A percentile compares a stretch with the other conserved stretches of the same genome.
Conservation (phyloP, 2,888 invertebrate species). For the Tetragonisca angustula region DNA sequence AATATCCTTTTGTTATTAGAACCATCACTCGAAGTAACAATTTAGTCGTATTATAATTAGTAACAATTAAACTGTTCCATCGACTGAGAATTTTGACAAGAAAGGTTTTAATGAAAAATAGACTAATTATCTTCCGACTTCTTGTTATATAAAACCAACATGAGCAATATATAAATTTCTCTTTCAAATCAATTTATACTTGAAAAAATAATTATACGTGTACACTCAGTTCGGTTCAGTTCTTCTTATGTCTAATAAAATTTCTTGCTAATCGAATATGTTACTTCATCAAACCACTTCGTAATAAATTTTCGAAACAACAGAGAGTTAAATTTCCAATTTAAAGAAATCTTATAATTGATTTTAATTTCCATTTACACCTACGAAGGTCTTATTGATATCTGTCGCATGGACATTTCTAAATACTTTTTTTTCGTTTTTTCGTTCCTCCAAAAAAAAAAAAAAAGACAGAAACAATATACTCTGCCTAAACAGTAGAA, state of each 20-base stretch:
- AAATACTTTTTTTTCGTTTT: too few species aligned
- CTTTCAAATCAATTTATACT: background rate
- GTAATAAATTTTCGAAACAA: background rate
- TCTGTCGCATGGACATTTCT: background rate
- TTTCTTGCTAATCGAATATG: background rate
- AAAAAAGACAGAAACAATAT: too few species aligned
- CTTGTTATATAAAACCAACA: too few species aligned
- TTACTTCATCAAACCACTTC: background rate
- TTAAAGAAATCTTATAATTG: background rate
- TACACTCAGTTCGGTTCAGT: background rate
- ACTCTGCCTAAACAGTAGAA: background rate
- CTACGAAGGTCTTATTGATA: background rate
- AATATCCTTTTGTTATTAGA: too few species aligned
- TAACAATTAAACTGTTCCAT: too few species aligned
- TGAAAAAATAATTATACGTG: background rate
- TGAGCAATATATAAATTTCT: background rate
- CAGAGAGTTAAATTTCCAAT: background rate
- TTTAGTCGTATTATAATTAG: too few species aligned
- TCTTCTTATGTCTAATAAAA: background rate
- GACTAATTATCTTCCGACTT: too few species aligned
- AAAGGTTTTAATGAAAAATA: too few species aligned
- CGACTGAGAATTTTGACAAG: too few species aligned
- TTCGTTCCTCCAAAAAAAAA: background rate
- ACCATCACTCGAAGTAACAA: too few species aligned
- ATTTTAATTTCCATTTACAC: background rate